Evolutionary conservation across 1,140 invertebrate species (phyloP), one percentile per base, ranked within the genome.

Genomic region (Phymorhynchus buccinoides): DNA sequence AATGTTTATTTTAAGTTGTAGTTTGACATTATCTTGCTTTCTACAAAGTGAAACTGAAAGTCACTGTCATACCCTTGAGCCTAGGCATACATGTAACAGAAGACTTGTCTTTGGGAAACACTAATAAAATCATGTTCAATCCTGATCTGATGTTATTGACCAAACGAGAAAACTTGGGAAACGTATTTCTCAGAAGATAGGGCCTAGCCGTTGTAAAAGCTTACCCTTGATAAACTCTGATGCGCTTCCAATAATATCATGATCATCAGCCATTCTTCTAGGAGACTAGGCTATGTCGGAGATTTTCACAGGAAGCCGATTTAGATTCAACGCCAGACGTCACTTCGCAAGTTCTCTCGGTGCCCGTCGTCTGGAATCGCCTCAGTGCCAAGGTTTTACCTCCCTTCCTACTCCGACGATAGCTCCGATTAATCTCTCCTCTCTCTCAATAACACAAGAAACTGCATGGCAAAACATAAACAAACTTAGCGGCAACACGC

Each of bases 211-310:
- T 18, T 14, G 0, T 52, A 52, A 62, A 52, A n/a, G 62, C 89
- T 89, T 84, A 93, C 92, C 92, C 91, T 92, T 92, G 27, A 93
- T 93, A 80, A 91, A 93, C 87, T 93, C 93, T 62, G 92, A 93
- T 73, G 92, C 92, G 89, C 92, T 93, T 78, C 93, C 93, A 85
- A 93, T 93, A 68, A 93, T 90, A 85, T 93, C 93, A 88, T 92
- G 89, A 86, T 93, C 92, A 85, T 93, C 92, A 68, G 90, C 92
- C 90, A 91, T 91, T 71, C 48, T 92, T 83, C 80, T 32, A 35
- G 4, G n/a, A n/a, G n/a, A n/a, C 4, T 62, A 18, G 22, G 22
- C 6, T 14, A 27, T 9, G 6, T 27, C 22, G 22, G 22, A 62
- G 22, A 62, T 18, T 22, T 62, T 22, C 4, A 62, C 14, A 62